Conservation (phyloP, 2,797 vertebrate species). For the Pantherophis vulpinus region DNA sequence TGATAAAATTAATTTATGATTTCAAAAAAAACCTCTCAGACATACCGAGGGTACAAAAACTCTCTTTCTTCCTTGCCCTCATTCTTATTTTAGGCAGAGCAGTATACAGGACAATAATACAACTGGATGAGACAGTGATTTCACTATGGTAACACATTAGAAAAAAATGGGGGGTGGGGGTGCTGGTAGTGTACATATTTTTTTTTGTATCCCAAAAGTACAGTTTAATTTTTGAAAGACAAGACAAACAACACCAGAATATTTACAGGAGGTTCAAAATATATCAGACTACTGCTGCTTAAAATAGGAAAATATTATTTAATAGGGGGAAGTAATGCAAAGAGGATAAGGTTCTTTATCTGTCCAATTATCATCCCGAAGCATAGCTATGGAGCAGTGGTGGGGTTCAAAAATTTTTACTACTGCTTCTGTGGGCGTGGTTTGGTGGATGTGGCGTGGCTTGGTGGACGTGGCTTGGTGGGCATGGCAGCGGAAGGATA, state of each 20-base stretch:
- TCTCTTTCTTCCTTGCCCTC: not conserved
- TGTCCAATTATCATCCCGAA: not conserved
- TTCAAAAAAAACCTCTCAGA: not conserved
- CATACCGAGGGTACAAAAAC: not conserved
- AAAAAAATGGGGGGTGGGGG: no score
- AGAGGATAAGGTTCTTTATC: not conserved
- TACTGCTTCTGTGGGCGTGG: no score
- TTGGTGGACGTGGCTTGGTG: no score
- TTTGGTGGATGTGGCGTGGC: no score
- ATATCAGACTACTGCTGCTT: not conserved
- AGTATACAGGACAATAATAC: not conserved
- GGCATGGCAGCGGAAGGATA: no score
- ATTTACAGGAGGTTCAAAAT: not conserved
- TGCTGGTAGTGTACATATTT: not conserved
- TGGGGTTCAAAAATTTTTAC: no score
- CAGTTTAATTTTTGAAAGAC: not conserved
- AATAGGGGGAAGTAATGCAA: conserved; percentile 8
- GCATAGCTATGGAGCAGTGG: not conserved
- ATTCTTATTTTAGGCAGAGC: not conserved
- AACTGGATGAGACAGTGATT: not conserved
- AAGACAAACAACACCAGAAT: not conserved
- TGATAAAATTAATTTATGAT: not conserved
- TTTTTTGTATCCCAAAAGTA: not conserved
- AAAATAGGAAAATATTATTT: not conserved
- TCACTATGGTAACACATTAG: not conserved